A percentile compares a stretch with the other conserved stretches of the same genome.
Evolutionary conservation across 2,113 vertebrate genomes (phyloP).

Genomic region (Lepidothrix coronata): DNA sequence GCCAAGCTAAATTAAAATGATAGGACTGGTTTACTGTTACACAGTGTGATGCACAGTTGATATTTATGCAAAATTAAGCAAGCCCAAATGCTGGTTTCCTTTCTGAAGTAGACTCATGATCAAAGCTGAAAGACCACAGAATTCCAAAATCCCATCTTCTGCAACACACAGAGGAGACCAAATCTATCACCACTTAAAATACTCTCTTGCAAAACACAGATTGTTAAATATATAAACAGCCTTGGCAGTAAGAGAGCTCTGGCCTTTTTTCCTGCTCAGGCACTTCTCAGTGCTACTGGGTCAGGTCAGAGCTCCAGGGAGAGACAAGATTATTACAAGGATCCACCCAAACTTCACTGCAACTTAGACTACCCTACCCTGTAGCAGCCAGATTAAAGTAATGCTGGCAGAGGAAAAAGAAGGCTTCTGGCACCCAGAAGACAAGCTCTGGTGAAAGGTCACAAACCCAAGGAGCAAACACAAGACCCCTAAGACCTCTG

Average conservation of each 20-base stretch:
- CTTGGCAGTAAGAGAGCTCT: background rate
- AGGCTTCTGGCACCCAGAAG: background rate
- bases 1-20: background rate
- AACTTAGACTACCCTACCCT: background rate
- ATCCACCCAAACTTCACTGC: background rate
- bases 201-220: background rate
- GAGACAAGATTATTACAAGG: background rate
- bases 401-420: background rate
- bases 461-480: background rate
- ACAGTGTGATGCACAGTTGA: background rate
- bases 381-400: background rate
- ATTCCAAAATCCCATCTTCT: background rate
- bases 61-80: background rate
- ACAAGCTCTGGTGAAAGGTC: background rate
- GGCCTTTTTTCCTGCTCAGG: background rate
- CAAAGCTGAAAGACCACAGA: background rate
- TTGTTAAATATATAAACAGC: background rate
- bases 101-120: fast-evolving
- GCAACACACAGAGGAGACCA: background rate
- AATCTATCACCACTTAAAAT: background rate
- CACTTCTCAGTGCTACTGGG: background rate
- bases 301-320: background rate
- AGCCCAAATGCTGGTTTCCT: background rate
- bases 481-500: background rate
- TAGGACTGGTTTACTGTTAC: background rate